A percentile compares a stretch with the other conserved stretches of the same genome.
Evolutionary conservation across 2,888 invertebrate genomes (phyloP).

Genomic region (Drosophila subsilvestris): DNA sequence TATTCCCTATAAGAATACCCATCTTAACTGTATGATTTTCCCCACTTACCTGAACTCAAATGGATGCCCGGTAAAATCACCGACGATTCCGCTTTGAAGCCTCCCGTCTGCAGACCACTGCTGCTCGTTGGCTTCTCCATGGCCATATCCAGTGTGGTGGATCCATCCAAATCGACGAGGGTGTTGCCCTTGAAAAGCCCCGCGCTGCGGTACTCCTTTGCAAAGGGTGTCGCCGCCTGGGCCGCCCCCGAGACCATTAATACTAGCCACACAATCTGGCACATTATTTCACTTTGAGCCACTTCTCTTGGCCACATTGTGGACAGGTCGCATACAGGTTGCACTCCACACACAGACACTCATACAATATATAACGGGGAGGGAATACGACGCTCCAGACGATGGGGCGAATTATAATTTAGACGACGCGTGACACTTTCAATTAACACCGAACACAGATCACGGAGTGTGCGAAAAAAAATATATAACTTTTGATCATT

Average conservation of each 20-base stretch:
- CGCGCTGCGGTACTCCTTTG: slow-evolving; percentile 74
- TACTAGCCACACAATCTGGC: slow-evolving; percentile 43
- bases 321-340: slow-evolving; percentile 11
- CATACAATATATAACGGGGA: slow-evolving; percentile 28
- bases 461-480: slow-evolving; percentile 43
- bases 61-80: slow-evolving; percentile 67
- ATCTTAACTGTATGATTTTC: background rate
- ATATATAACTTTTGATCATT: slow-evolving; percentile 57
- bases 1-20: background rate
- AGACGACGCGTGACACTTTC: slow-evolving; percentile 55
- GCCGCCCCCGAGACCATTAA: slow-evolving; percentile 50
- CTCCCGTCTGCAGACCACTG: slow-evolving; percentile 32
- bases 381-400: slow-evolving; percentile 12
- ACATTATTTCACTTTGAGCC: slow-evolving; percentile 54
- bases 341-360: slow-evolving; percentile 29
- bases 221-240: slow-evolving; percentile 66
- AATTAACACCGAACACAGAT: slow-evolving; percentile 61
- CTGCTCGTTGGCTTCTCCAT: slow-evolving; percentile 54
- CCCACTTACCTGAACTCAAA: slow-evolving; percentile 67
- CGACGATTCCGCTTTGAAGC: slow-evolving; percentile 67
- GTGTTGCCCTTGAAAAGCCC: slow-evolving; percentile 76
- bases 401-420: slow-evolving; percentile 42
- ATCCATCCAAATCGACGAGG: slow-evolving; percentile 69
- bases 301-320: slow-evolving; percentile 56
- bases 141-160: slow-evolving; percentile 63